phyloP scores from a whole-genome alignment of 1,140 invertebrate species.

The Condylostylus longicornis region DNA sequence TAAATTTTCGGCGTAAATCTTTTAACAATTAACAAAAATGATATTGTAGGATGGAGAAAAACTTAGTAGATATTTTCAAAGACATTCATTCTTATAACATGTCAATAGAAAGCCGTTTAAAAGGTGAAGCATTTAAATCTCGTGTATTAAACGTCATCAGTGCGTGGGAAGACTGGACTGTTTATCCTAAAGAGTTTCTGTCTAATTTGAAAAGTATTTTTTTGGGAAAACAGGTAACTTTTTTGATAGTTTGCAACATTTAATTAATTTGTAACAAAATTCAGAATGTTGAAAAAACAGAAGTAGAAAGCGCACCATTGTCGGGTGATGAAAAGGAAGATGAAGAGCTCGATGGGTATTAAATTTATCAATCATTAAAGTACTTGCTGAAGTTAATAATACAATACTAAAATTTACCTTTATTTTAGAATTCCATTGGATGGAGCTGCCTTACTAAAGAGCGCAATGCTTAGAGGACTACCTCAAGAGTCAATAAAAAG shows the following conservation, averaged over 20 bases:
- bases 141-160: slow-evolving; percentile 86
- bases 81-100: slow-evolving; percentile 63
- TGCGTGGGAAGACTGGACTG: slow-evolving; percentile 96
- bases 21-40: slow-evolving; percentile 2
- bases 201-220: slow-evolving; percentile 84
- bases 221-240: slow-evolving; percentile 41
- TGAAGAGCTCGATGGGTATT: slow-evolving; percentile 64
- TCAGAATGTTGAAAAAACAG: slow-evolving; percentile 21
- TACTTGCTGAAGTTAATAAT: too few relatives aligned
- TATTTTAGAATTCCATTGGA: slow-evolving; percentile 61
- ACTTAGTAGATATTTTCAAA: slow-evolving; percentile 75
- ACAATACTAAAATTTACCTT: too few relatives aligned
- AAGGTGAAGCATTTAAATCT: slow-evolving; percentile 92
- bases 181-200: slow-evolving; percentile 91
- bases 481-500: slow-evolving; percentile 16
- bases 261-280: too few relatives aligned
- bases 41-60: slow-evolving; percentile 63
- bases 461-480: slow-evolving; percentile 41
- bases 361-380: too few relatives aligned
- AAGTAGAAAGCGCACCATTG: slow-evolving; percentile 44
- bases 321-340: slow-evolving; percentile 46
- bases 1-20: neutral
- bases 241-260: too few relatives aligned
- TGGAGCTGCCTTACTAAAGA: slow-evolving; percentile 61
- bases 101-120: slow-evolving; percentile 71